Evolutionary conservation across 2,888 invertebrate genomes (phyloP), one percentile per base, ranked within the genome.

Genomic region (Ophion obscuratus): DNA sequence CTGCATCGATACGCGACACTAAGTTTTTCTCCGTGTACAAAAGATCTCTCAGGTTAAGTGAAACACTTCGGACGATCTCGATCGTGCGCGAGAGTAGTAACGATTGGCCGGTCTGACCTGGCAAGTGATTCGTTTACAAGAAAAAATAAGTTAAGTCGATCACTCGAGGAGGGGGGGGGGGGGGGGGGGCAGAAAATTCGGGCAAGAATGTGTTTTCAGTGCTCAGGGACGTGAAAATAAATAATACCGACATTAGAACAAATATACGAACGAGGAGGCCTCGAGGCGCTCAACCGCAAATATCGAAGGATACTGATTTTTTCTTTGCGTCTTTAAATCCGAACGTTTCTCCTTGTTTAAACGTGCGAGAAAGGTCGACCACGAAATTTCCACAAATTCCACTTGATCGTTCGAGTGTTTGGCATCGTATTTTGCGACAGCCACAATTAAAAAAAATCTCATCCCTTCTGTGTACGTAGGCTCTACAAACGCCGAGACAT

Each of bases 191-290:
- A 20, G 9, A 66, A 62, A 77, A 66, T 40, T 66, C 27, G n/a
- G 64, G 9, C 53, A 17, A 70, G 27, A 24, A 71, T 31, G 53
- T 10, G 14, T 57, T 44, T n/a, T 47, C 47, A 36, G 24, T 17
- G 59, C 64, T 53, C 44, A 17, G 66, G 57, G 68, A 70, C 47
- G n/a, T 57, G 53, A 81, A 14, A 78, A 79, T 66, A 85, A 85
- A 79, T 85, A 85, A 77, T 77, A 81, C 77, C 66, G 81, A 77
- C 44, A 77, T 77, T 24, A 53, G 67, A 75, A 80, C 70, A 67
- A 59, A 7, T 14, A 7, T 14, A 20, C 6, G 17, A 74, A 53
- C 17, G 53, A 53, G 14, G 53, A 53, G 17, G 53, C 53, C 53
- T 70, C 5, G 27, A 64, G 11, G 31, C 27, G 14, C 14, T 27